Conservation (phyloP, 2,113 vertebrate genomes). For the Ageneiosus marmoratus region DNA sequence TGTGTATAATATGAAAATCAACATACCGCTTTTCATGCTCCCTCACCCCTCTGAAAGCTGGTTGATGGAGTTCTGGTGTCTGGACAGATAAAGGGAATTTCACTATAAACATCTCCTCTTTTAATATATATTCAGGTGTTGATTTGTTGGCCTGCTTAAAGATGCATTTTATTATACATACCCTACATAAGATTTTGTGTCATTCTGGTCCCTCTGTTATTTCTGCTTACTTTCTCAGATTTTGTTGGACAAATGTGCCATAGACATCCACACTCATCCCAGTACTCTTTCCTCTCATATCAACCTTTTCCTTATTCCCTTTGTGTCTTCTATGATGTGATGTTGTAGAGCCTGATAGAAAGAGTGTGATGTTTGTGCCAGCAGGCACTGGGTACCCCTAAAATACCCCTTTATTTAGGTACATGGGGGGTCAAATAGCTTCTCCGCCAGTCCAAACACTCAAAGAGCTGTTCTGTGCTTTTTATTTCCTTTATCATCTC, state of each 20-base stretch:
- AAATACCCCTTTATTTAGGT: conserved; percentile 42
- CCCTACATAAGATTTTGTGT: neutral
- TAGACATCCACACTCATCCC: neutral
- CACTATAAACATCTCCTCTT: neutral
- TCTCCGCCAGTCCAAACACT: conserved; percentile 50
- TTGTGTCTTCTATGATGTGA: neutral
- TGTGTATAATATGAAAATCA: neutral
- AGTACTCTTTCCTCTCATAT: neutral
- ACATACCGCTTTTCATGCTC: conserved; percentile 6
- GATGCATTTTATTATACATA: neutral
- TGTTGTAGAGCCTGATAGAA: conserved; percentile 26
- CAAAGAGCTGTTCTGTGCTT: conserved; percentile 30
- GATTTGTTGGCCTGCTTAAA: neutral
- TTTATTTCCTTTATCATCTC: conserved; percentile 2
- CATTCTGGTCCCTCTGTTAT: neutral
- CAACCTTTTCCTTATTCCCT: conserved; percentile 30
- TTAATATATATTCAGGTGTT: neutral
- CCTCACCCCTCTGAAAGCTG: too few relatives aligned
- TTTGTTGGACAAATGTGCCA: neutral
- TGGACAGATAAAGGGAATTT: conserved; percentile 1
- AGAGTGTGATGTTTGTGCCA: conserved; percentile 44
- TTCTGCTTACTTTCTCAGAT: neutral
- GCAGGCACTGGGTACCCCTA: conserved; percentile 41
- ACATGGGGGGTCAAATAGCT: conserved; percentile 32
- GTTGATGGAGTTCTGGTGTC: too few relatives aligned